phyloP scores from a whole-genome alignment of 2,113 vertebrate species.

The Epinephelus moara region DNA sequence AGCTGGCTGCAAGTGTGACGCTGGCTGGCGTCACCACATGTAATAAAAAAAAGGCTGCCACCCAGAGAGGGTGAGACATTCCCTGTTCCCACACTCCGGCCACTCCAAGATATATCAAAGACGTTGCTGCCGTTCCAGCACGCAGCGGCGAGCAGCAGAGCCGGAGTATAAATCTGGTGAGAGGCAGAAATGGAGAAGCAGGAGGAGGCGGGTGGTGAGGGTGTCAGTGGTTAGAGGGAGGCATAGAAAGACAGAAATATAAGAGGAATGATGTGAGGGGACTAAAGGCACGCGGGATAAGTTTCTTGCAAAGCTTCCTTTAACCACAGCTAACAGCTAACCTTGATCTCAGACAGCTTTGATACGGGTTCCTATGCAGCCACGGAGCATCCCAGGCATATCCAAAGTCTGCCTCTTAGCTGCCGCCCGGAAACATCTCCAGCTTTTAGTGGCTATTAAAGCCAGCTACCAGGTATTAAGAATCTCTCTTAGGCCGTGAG shows the following conservation, averaged over 20 bases:
- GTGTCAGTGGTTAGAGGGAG: conserved; percentile 21
- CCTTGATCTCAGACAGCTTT: conserved; percentile 58
- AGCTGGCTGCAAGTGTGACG: conserved; percentile 28
- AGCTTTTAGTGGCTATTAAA: conserved; percentile 57
- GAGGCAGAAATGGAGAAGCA: conserved; percentile 35
- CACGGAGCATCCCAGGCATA: conserved; percentile 31
- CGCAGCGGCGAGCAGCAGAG: background rate
- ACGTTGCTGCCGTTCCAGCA: conserved; percentile 23
- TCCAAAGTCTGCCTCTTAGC: conserved; percentile 41
- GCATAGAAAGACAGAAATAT: conserved; percentile 52
- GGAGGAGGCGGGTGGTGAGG: conserved; percentile 13
- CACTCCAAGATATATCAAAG: conserved; percentile 54
- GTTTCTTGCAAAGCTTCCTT: conserved; percentile 52
- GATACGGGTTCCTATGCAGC: conserved; percentile 33
- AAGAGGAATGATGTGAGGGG: conserved; percentile 40
- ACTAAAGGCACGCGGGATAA: conserved; percentile 24
- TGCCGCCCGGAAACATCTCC: conserved; percentile 37
- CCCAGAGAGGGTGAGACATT: conserved; percentile 57
- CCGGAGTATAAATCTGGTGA: conserved; percentile 40
- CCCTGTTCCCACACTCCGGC: conserved; percentile 39
- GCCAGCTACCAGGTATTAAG: conserved; percentile 52
- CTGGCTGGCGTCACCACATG: conserved; percentile 34
- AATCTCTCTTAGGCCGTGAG: conserved; percentile 36
- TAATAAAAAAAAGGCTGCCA: background rate
- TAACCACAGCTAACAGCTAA: conserved; percentile 49